These are phyloP conservation scores for Metridium senile DNA, from an alignment of 92 coral and sea anemone genomes.

Conservation along the genomic window DNA sequence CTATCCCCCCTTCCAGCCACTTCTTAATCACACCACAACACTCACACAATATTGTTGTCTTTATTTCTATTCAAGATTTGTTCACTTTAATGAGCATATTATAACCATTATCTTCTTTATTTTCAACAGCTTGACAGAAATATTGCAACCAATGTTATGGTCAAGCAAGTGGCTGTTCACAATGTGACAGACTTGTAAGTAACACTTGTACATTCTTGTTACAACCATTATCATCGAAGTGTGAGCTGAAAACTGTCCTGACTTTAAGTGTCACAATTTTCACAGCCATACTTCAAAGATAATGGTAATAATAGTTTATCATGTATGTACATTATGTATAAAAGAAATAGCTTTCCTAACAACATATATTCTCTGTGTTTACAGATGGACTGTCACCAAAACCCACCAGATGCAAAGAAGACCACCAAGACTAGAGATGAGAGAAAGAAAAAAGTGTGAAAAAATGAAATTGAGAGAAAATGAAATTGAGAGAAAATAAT, in stretches of 20 bases:
- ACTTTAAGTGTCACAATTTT: not conserved
- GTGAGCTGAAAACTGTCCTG: not conserved
- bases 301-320: not conserved
- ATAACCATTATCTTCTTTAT: not conserved
- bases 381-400: not conserved
- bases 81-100: not conserved
- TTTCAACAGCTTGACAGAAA: conserved; percentile 6
- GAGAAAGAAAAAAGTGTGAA: conserved; percentile 7
- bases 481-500: not conserved
- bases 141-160: not conserved
- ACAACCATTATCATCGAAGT: not conserved
- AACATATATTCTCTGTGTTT: not conserved
- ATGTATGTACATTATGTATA: not conserved
- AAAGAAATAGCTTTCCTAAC: not conserved
- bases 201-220: not conserved
- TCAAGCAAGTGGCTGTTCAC: not conserved
- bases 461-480: not conserved
- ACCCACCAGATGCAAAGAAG: not conserved
- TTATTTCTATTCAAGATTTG: not conserved
- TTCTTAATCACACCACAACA: not conserved
- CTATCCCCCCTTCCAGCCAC: not conserved
- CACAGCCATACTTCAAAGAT: not conserved
- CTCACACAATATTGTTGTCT: not conserved
- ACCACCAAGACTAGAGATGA: not conserved
- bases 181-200: conserved; percentile 10